These are phyloP conservation scores for Ramphastos sulfuratus DNA, from an alignment of 2,113 vertebrate genomes.

Conservation along the genomic window DNA sequence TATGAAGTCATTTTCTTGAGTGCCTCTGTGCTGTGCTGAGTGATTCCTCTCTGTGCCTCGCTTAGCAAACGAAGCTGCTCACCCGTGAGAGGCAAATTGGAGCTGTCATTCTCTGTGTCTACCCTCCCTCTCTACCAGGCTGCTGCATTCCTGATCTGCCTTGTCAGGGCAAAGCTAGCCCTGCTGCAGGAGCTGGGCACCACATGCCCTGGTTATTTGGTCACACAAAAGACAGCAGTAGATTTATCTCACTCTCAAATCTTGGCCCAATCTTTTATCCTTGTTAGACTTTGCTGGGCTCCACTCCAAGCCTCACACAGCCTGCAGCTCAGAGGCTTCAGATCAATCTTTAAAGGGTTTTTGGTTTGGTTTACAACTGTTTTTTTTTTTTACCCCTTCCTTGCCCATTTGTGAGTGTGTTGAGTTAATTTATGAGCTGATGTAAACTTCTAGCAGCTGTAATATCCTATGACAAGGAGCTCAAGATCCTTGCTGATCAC, in stretches of 20 bases:
- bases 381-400: fast-evolving
- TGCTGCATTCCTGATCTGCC: neutral
- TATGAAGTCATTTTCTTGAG: neutral
- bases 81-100: neutral
- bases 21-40: neutral
- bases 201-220: fast-evolving
- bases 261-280: neutral
- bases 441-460: neutral
- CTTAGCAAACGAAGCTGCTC: neutral
- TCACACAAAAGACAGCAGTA: neutral
- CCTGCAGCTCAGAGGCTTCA: neutral
- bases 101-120: neutral
- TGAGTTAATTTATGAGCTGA: neutral
- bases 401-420: neutral
- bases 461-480: neutral
- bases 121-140: neutral
- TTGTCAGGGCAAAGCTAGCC: neutral
- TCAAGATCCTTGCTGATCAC: neutral
- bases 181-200: neutral
- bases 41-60: neutral
- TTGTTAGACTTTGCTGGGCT: neutral
- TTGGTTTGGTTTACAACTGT: neutral
- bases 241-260: neutral
- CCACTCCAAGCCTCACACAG: neutral
- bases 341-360: neutral